These are phyloP conservation scores for Acleris cristana DNA, from an alignment of 2,888 invertebrate species.

Conservation along the genomic window DNA sequence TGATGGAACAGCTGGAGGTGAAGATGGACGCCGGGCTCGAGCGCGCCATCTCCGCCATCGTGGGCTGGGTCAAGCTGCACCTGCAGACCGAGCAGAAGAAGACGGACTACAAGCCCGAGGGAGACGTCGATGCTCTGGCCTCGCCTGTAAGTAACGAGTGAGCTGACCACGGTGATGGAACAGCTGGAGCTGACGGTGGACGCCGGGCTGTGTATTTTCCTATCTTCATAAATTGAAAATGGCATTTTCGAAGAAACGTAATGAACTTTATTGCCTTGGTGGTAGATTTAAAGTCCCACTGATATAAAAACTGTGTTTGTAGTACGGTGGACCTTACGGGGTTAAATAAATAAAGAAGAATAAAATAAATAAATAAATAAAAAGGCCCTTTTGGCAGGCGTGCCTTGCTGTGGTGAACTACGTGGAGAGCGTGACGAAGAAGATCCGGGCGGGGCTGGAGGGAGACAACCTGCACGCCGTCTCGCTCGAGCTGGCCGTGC, in stretches of 20 bases:
- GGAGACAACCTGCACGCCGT: slow-evolving; percentile 96
- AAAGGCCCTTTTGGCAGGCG: slow-evolving; percentile 82
- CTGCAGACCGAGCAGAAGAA: slow-evolving; percentile 97
- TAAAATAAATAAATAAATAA: background rate
- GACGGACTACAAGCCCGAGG: slow-evolving; percentile 95
- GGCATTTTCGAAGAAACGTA: too few relatives aligned
- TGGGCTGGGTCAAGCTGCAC: slow-evolving; percentile 95
- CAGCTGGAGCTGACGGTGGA: too few relatives aligned
- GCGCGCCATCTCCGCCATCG: slow-evolving; percentile 92
- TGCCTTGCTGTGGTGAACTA: slow-evolving; percentile 93
- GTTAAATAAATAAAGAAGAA: background rate
- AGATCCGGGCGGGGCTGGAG: slow-evolving; percentile 92
- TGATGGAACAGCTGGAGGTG: too few relatives aligned
- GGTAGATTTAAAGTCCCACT: too few relatives aligned
- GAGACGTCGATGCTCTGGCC: slow-evolving; percentile 92
- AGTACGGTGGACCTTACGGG: too few relatives aligned
- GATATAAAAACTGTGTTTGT: too few relatives aligned
- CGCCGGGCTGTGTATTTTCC: slow-evolving; percentile 83
- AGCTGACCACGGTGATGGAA: background rate
- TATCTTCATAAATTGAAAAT: too few relatives aligned
- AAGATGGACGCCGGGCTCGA: slow-evolving; percentile 86
- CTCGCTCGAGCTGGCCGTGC: slow-evolving; percentile 93
- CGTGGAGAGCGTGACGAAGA: slow-evolving; percentile 89
- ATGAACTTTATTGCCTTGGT: too few relatives aligned
- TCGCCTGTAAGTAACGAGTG: slow-evolving; percentile 89